These are phyloP conservation scores for Poeciliopsis turrubarensis DNA, from an alignment of 2,113 vertebrate species.

Conservation along the genomic window DNA sequence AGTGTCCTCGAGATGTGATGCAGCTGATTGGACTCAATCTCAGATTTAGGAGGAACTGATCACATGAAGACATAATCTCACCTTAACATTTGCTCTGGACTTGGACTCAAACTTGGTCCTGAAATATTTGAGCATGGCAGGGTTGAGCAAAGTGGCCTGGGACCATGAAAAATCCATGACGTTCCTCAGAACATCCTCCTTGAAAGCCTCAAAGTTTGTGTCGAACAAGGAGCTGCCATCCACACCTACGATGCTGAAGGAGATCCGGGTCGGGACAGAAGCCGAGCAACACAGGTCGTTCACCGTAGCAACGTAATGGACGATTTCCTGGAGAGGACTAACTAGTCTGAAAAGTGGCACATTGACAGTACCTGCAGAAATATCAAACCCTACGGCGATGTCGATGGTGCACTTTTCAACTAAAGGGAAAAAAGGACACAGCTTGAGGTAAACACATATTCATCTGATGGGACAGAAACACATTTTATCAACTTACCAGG, in stretches of 20 bases:
- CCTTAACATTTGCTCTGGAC: constrained; percentile 56
- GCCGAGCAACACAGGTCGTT: constrained; percentile 70
- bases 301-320: constrained; percentile 50
- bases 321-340: constrained; percentile 64
- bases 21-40: not conserved
- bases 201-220: constrained; percentile 77
- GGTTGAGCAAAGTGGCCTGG: constrained; percentile 71
- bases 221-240: constrained; percentile 69
- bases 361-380: constrained; percentile 40
- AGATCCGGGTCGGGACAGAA: constrained; percentile 47
- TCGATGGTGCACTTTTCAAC: constrained; percentile 77
- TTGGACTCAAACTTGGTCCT: constrained; percentile 49
- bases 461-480: not conserved
- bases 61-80: constrained; percentile 28
- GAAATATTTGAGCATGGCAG: constrained; percentile 74
- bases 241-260: constrained; percentile 63
- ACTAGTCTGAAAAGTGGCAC: constrained; percentile 50
- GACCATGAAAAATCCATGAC: constrained; percentile 62
- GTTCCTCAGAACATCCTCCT: constrained; percentile 64
- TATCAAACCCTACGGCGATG: constrained; percentile 83
- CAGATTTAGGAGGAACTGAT: too few species aligned
- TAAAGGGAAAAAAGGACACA: not conserved
- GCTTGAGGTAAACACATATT: too few species aligned
- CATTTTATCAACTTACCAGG: not conserved
- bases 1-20: not conserved